Evolutionary conservation across 2,888 invertebrate genomes (phyloP), one percentile per base, ranked within the genome.

Genomic region (Meta bourneti): DNA sequence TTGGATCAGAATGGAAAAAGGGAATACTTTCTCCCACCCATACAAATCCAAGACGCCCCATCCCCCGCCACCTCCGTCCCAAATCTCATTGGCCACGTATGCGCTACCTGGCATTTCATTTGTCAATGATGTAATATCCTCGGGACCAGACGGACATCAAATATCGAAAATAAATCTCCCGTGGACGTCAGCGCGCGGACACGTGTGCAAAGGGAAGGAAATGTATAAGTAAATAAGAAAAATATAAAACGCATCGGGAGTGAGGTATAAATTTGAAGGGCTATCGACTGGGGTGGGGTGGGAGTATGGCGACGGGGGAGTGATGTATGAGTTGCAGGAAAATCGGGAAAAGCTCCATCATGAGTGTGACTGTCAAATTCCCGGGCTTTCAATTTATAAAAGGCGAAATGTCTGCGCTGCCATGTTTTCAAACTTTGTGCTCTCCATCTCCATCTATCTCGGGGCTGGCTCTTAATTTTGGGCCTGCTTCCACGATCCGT

Each of bases 301-400:
- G 71, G 51, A 34, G 83, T 19, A 72, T 72, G 77, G 75, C n/a
- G 34, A 70, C 13, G 70, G 48, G 54, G 80, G 61, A 13, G 48
- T 88, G 88, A 88, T 88, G 74, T 88, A 88, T 88, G 81, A 77
- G 61, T 34, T 52, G 51, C 74, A 54, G 52, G 51, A 74, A 75
- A 81, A 88, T 88, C 88, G 88, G 88, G 88, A 88, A 88, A 88
- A 88, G 88, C 88, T 88, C 88, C 52, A 88, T 88, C 88, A 88
- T 75, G 88, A 81, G 88, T 81, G 81, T 75, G 88, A 88, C 88
- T 88, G 88, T 88, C 88, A 88, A 88, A 88, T 81, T 61, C 71
- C 75, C 81, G 52, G 72, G 74, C 61, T 88, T 88, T 88, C 88
- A 88, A 88, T 88, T 88, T 88, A 88, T 88, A 88, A 88, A 87